Evolutionary conservation across 2,113 vertebrate genomes (phyloP), one percentile per base, ranked within the genome.

Genomic region (Gnathonemus echidnorhynchus): DNA sequence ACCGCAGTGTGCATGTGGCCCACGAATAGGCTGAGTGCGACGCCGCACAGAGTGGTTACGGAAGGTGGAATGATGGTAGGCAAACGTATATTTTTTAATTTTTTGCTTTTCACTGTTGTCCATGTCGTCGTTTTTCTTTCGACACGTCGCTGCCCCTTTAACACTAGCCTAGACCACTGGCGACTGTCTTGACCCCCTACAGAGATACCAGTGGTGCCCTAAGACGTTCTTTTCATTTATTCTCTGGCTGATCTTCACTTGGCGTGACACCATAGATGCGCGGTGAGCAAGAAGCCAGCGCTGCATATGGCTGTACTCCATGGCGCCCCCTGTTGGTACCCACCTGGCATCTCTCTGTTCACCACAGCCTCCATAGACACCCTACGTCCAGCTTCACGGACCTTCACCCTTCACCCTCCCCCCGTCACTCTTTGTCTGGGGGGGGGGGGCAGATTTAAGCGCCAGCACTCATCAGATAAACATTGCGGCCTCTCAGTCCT

Each of bases 401-500:
- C 39, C 35, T 56, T 56, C 19, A 74, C 49, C 80, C 10, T 53
- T 84, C 10, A 8, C 11, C 27, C 24, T 13, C n/a, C 35, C 21
- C 46, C 45, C 27, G 2, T 45, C 7, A 3, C 6, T n/a, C 84
- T 88, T 87, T 88, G 89, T 53, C 48, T 31, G 84, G 56, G 48
- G 46, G 74, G 48, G 19, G 49, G 49, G 46, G 31, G 52, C 10
- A 77, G 52, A 62, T 85, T 85, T 89, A 80, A 62, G 89, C 74
- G 11, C 19, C 50, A 0, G 39, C 77, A 45, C 77, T 45, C 77
- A 58, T 89, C 89, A 74, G 89, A 90, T 87, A 87, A 88, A 77
- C 85, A 88, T 90, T 86, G 80, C 46, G 8, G 87, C 86, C 53
- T 48, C 58, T 80, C 58, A 88, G 89, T 35, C 27, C 46, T 90